Base-by-base conservation (phyloP, 1,140 invertebrate species). In the Luehdorfia chinensis region DNA sequence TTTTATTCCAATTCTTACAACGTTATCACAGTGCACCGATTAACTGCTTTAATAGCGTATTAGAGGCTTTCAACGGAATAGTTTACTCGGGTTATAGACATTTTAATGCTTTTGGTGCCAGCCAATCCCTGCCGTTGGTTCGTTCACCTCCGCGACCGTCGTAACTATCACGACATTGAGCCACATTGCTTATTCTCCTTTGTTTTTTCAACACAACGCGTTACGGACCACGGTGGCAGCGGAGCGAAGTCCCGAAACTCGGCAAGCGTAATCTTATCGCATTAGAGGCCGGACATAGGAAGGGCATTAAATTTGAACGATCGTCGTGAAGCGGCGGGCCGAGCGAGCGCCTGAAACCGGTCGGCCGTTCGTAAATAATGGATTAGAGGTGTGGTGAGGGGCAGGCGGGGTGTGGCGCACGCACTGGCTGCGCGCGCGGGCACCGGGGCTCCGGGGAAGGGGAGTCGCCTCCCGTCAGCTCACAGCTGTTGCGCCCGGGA, bases 331-430 rank as follows among this genome's bases (percentile, higher is more conserved):
- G 68, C 73, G 67, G 62, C 75, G 54, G 67, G 69, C 67, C 72
- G 70, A 70, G 63, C 68, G 71, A 81, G 75, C 79, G 75, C 75
- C 77, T 78, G 75, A 78, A 84, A 84, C 80, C 80, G 80, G 80
- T 84, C 77, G 75, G 62, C 77, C 75, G 77, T 80, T 78, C 80
- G 80, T 84, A 84, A 84, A 84, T 84, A 84, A 84, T 84, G 80
- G 80, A 84, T 84, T 84, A 80, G 80, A 79, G 77, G 75, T 55
- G 67, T 56, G 65, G 51, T 49, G 74, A 36, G 70, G 59, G 65
- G 47, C 53, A 61, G 54, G 59, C 46, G 55, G 65, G 37, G 58
- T 49, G 47, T 55, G 56, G 53, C 47, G 59, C 23, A 57, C 43
- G 61, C 52, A 55, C 56, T 46, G 61, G 60, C 49, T 64, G 64